phyloP scores from a whole-genome alignment of 2,888 invertebrate genomes.

The Anodontia alba region DNA sequence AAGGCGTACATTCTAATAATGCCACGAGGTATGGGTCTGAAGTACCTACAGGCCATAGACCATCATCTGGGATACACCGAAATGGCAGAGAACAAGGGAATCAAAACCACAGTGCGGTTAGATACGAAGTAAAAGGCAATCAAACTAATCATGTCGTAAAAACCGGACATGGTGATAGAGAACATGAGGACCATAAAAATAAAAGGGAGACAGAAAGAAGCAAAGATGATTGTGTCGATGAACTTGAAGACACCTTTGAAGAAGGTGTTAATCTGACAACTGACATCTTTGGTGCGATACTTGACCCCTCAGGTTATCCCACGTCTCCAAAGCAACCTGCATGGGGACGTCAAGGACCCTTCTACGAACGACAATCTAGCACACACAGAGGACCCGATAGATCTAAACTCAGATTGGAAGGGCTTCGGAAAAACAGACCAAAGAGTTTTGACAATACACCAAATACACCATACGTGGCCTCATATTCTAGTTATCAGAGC shows the following conservation, averaged over 20 bases:
- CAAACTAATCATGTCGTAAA: too few relatives aligned
- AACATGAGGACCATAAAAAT: too few relatives aligned
- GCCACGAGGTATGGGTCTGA: too few relatives aligned
- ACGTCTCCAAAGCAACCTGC: background rate
- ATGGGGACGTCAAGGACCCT: background rate
- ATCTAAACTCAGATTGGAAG: conserved; percentile 46
- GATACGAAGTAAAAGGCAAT: too few relatives aligned
- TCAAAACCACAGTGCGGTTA: too few relatives aligned
- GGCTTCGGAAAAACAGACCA: conserved; percentile 39
- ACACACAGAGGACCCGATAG: conserved; percentile 19
- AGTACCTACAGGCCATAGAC: too few relatives aligned
- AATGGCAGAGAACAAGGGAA: too few relatives aligned
- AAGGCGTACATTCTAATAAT: too few relatives aligned
- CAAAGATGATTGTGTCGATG: background rate
- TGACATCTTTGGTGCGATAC: conserved; percentile 51
- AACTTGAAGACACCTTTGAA: conserved; percentile 13
- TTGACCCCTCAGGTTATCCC: conserved; percentile 37
- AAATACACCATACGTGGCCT: too few relatives aligned
- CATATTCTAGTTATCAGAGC: background rate
- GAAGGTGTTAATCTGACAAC: conserved; percentile 37
- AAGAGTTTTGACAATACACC: conserved; percentile 26
- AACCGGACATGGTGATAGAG: too few relatives aligned
- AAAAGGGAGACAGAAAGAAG: background rate
- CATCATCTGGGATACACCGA: too few relatives aligned
- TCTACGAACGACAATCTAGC: background rate